Evolutionary conservation across 2,113 vertebrate genomes (phyloP), one percentile per base, ranked within the genome.

Genomic region (Dascyllus trimaculatus): DNA sequence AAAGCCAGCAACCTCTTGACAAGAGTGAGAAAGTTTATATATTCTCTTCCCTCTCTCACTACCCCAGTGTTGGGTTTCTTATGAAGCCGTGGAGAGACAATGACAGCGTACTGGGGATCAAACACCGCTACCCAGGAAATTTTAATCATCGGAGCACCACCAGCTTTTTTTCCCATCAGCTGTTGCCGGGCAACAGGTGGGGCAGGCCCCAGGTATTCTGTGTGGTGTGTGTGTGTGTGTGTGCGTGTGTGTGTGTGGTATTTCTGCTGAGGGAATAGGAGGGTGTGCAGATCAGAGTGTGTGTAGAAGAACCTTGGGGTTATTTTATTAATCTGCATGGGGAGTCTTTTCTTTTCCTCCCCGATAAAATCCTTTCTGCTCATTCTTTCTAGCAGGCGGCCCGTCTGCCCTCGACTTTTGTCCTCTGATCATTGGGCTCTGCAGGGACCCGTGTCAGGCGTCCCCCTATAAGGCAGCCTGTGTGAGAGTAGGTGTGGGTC

Each of bases 301-400:
- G 82, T 63, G 75, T 71, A 85, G 76, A 80, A 78, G 66, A 80
- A 88, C 71, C 72, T 89, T 58, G 24, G 89, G 85, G 90, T 93
- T 91, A 92, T 89, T 87, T 93, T 90, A 95, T 94, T 94, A 94
- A 95, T 94, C 92, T 91, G 80, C 85, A 87, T 76, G 88, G 93
- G 91, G 89, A 93, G 88, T 85, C 89, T 85, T 90, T 91, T 89
- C 84, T 86, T 71, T 85, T 70, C 75, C 70, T 84, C 24, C 65
- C 52, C 73, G 84, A 89, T 87, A 82, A 85, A 88, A 82, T 59
- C 80, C 86, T 88, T 86, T 86, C 60, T 75, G 71, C 74, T 69
- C 77, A 52, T 84, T 81, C 83, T 87, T 92, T 89, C 46, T 88
- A 70, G 89, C 87, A 85, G 93, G 91, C 89, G 62, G 54, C 85